Evolutionary conservation across 2,113 vertebrate species (phyloP).

Genomic region (Dinomys branickii): DNA sequence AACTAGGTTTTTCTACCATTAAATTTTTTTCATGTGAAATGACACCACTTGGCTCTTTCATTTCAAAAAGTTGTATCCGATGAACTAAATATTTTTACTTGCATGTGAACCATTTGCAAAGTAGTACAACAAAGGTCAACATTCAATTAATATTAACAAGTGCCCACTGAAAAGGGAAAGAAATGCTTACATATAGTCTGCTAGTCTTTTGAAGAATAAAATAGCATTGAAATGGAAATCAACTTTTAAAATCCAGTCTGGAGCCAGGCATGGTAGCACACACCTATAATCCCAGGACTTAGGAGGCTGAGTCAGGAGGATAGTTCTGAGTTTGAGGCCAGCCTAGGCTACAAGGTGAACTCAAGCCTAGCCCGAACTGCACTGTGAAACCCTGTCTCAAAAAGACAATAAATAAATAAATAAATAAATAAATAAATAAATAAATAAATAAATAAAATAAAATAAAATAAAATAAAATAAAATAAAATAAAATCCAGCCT

Average conservation of each 20-base stretch:
- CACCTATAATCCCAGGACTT: no score
- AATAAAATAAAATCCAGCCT: background rate
- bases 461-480: background rate
- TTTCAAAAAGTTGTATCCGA: background rate
- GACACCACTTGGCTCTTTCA: background rate
- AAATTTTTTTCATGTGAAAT: background rate
- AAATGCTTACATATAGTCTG: background rate
- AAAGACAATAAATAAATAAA: no score
- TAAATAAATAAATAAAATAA: no score
- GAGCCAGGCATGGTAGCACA: no score
- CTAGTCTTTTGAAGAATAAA: conserved; percentile 21
- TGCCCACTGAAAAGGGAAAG: background rate
- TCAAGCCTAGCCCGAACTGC: no score
- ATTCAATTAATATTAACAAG: background rate
- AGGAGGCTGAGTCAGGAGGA: no score
- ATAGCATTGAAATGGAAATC: background rate
- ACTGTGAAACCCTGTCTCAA: no score
- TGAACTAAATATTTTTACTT: background rate
- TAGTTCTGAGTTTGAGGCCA: no score
- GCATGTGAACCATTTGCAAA: background rate
- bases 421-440: no score
- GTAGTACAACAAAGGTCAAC: background rate
- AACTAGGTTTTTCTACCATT: conserved; percentile 15
- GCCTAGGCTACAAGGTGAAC: no score
- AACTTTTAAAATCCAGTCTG: background rate